Base-by-base conservation (phyloP, 2,888 invertebrate species). In the Drosophila rubida region DNA sequence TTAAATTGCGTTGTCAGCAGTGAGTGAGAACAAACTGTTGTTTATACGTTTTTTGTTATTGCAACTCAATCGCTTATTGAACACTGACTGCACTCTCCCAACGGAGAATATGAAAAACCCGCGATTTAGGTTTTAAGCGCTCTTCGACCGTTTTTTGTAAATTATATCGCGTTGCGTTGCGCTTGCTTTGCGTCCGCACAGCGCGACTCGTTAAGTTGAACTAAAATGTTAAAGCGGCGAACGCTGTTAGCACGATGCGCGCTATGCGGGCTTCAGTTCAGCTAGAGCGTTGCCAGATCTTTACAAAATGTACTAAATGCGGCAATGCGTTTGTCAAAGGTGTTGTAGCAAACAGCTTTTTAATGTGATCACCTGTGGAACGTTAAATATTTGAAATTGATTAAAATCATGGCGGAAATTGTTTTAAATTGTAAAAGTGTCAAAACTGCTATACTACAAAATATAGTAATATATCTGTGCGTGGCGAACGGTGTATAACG, bases 1-100 rank as follows among this genome's bases (percentile, higher is more conserved):
- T 42, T 25, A 32, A 45, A 78, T 66, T 69, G 71, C 71, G 71
- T 68, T 71, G 81, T 77, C 76, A 69, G 60, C 74, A 27, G 19
- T 19, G 51, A 51, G 57, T 69, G 77, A 62, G 32, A 76, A 78
- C 63, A 63, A 59, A 14, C 39, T 41, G 23, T 32, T 46, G 35
- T 23, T 41, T 14, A 44, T n/a, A 30, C 53, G 22, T 11, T 66
- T 39, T 66, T 70, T 50, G 50, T 54, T 61, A 58, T 46, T 69
- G 53, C 60, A 64, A 57, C 39, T 39, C 45, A 53, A 69, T 27
- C 41, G 23, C 41, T 53, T 13, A 46, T 11, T 53, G 51, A 32
- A 51, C 14, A 37, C 14, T 54, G 41, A 37, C 14, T 58, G 44
- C 49, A 49, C 55, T 55, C 44, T 62, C 62, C 11, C 32, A 57